Evolutionary conservation across 1,140 invertebrate genomes (phyloP).

Genomic region (Anoplophora glabripennis): DNA sequence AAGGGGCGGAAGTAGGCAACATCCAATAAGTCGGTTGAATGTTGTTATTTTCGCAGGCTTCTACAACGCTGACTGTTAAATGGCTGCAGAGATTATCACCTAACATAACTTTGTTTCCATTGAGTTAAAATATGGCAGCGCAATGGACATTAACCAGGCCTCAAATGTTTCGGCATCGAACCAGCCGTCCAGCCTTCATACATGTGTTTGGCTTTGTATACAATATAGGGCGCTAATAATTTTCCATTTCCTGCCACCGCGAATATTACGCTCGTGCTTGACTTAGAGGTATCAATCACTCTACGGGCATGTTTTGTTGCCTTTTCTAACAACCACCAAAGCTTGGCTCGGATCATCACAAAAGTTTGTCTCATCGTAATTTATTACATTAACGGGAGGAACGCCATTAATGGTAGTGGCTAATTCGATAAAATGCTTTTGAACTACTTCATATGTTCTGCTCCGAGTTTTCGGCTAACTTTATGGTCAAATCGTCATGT

Average conservation of each 20-base stretch:
- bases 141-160: constrained; percentile 41
- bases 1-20: constrained; percentile 7
- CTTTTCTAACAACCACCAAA: constrained; percentile 36
- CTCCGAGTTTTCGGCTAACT: neutral
- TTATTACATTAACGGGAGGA: constrained; percentile 44
- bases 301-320: constrained; percentile 43
- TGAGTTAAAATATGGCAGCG: constrained; percentile 30
- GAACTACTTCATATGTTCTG: neutral
- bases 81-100: constrained; percentile 50
- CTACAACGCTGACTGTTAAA: constrained; percentile 42
- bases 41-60: constrained; percentile 41
- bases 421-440: neutral
- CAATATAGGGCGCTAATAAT: constrained; percentile 40
- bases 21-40: constrained; percentile 20
- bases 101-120: constrained; percentile 36
- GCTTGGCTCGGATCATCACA: constrained; percentile 44
- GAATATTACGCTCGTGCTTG: constrained; percentile 44
- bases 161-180: constrained; percentile 41
- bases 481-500: no score
- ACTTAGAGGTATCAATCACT: constrained; percentile 39
- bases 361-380: constrained; percentile 50
- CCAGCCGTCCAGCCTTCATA: constrained; percentile 45
- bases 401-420: constrained; percentile 11
- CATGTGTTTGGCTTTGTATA: constrained; percentile 47
- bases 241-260: constrained; percentile 37